phyloP scores from a whole-genome alignment of 2,888 invertebrate genomes.

The Synergus gifuensis region DNA sequence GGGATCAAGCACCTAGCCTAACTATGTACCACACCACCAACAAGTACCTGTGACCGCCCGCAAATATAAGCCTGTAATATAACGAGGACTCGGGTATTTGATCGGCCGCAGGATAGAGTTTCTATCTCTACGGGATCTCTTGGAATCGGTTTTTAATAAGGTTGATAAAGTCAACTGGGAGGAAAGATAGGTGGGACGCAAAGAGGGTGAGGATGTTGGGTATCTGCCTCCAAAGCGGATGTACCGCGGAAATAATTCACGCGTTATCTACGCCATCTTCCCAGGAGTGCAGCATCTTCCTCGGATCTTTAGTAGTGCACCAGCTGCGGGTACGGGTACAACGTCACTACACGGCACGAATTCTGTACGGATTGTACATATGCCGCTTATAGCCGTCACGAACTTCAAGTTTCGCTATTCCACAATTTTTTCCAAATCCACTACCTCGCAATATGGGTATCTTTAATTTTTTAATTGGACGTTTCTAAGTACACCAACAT shows the following conservation, averaged over 20 bases:
- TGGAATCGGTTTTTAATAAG: slow-evolving; percentile 75
- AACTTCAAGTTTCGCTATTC: slow-evolving; percentile 3
- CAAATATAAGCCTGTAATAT: slow-evolving; percentile 54
- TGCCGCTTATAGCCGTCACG: neutral
- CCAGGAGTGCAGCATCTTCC: slow-evolving; percentile 70
- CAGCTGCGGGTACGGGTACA: slow-evolving; percentile 30
- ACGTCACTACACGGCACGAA: slow-evolving; percentile 25
- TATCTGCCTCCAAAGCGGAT: slow-evolving; percentile 57
- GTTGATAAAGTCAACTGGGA: slow-evolving; percentile 74
- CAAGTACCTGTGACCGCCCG: slow-evolving; percentile 18
- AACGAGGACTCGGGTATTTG: slow-evolving; percentile 59
- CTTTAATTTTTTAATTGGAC: neutral
- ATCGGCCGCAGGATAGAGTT: slow-evolving; percentile 63
- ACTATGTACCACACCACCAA: neutral
- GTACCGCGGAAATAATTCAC: slow-evolving; percentile 71
- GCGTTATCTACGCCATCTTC: slow-evolving; percentile 76
- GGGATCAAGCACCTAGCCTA: neutral
- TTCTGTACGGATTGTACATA: neutral
- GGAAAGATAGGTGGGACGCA: slow-evolving; percentile 59
- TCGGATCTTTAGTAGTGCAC: slow-evolving; percentile 58
- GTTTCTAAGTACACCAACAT: no score
- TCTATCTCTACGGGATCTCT: slow-evolving; percentile 72
- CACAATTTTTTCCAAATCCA: neutral
- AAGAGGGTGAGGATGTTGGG: slow-evolving; percentile 56
- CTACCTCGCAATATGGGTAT: neutral